Evolutionary conservation across 2,888 invertebrate species (phyloP), one percentile per base, ranked within the genome.

Genomic region (Parnassius smintheus): DNA sequence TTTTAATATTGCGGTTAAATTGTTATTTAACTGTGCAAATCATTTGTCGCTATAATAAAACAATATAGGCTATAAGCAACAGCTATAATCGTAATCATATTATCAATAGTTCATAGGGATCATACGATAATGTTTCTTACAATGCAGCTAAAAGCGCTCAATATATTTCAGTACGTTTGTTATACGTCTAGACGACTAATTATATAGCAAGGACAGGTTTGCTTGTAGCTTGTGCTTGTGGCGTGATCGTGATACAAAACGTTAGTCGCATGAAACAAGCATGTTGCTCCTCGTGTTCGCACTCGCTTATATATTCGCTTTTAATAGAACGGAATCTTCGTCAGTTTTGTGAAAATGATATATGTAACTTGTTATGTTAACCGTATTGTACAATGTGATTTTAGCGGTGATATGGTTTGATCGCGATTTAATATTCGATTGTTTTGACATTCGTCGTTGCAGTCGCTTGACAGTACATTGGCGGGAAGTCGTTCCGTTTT

Each of bases 401-500:
- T 67, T n/a, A 59, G 55, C 59, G 61, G 44, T 44, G 58, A 41
- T 55, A 45, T 48, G 41, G 49, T 56, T 56, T 56, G 58, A 67
- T 65, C 67, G 67, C 70, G 67, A 59, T 66, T 64, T 62, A 63
- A 58, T 67, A 68, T 67, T 67, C 69, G 65, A 64, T 61, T 66
- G 68, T 69, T 66, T 68, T 67, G 70, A 68, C 65, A 66, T 68
- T 68, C 65, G 61, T 61, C 64, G 65, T 52, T 69, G 18, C 59
- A 59, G 59, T 64, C 60, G 53, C 18, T 50, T 54, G n/a, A 54
- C 13, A 54, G 53, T 49, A 49, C 54, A 66, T 81, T 80, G 83
- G 86, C 88, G 87, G 86, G 86, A 88, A 83, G 75, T 75, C 77
- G 74, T 76, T 66, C 66, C 56, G 46, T 68, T 73, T 69, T 67